Evolutionary conservation across 2,888 invertebrate species (phyloP).

Genomic region (Philereme vetulata): DNA sequence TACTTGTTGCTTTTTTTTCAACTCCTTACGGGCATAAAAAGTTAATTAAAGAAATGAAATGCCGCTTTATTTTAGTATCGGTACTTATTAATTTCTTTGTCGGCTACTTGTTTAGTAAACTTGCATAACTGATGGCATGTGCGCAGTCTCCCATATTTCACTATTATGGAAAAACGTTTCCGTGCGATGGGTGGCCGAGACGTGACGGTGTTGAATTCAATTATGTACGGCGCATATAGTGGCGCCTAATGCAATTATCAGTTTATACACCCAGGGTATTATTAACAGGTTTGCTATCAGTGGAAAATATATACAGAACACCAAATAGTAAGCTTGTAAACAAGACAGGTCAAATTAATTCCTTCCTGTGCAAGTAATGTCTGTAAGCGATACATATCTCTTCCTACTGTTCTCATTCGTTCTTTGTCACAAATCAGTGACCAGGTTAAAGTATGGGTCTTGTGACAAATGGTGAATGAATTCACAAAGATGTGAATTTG

Average conservation of each 20-base stretch:
- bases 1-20: slow-evolving; percentile 12
- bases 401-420: too few relatives aligned
- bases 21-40: neutral
- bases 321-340: too few relatives aligned
- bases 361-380: too few relatives aligned
- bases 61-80: slow-evolving; percentile 1
- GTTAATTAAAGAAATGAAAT: neutral
- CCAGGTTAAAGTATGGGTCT: too few relatives aligned
- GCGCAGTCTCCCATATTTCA: slow-evolving; percentile 6
- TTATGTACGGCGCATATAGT: slow-evolving; percentile 6
- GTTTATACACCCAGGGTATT: neutral
- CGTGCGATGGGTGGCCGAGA: slow-evolving; percentile 2
- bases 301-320: too few relatives aligned
- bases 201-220: slow-evolving; percentile 1
- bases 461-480: too few relatives aligned
- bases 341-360: too few relatives aligned
- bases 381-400: too few relatives aligned
- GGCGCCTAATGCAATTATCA: neutral
- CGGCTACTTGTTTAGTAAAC: neutral
- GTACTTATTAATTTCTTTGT: neutral
- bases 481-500: too few relatives aligned
- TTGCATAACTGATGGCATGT: slow-evolving; percentile 4
- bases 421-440: too few relatives aligned
- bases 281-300: too few relatives aligned
- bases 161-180: slow-evolving; percentile 8